phyloP scores from a whole-genome alignment of 2,888 invertebrate species.

The Ophion slaviceki region DNA sequence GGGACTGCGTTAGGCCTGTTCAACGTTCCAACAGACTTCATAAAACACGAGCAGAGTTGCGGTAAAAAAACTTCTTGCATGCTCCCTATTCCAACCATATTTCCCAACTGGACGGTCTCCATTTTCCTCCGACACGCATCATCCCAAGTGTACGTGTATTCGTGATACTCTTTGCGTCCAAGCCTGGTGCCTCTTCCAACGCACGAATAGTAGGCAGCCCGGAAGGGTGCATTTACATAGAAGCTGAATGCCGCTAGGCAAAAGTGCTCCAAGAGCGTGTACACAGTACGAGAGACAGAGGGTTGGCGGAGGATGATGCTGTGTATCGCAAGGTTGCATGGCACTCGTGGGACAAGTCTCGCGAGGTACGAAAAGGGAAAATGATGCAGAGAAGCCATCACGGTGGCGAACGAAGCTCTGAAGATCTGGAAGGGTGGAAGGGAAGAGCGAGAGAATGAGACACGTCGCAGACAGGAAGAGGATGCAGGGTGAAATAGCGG shows the following conservation, averaged over 20 bases:
- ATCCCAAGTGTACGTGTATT: conserved; percentile 52
- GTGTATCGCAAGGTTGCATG: conserved; percentile 57
- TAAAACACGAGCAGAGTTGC: neutral
- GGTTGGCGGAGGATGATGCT: conserved; percentile 18
- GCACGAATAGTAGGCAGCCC: conserved; percentile 65
- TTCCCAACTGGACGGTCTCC: conserved; percentile 43
- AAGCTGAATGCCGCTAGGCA: conserved; percentile 68
- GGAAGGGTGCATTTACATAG: conserved; percentile 75
- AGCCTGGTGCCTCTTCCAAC: conserved; percentile 53
- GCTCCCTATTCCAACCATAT: conserved; percentile 28
- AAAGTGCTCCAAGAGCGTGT: conserved; percentile 57
- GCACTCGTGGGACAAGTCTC: conserved; percentile 65
- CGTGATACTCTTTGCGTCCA: conserved; percentile 68
- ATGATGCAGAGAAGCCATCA: conserved; percentile 55
- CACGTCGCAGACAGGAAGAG: conserved; percentile 58
- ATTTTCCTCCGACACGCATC: conserved; percentile 46
- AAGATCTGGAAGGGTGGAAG: conserved; percentile 27
- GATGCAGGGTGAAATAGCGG: conserved; percentile 58
- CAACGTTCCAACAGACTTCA: conserved; percentile 5
- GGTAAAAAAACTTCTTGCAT: conserved; percentile 8
- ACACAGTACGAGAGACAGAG: conserved; percentile 12
- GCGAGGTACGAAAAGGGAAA: conserved; percentile 62
- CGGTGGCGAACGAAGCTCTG: conserved; percentile 35
- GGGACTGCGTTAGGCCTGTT: conserved; percentile 1
- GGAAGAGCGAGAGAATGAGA: conserved; percentile 49